These are phyloP conservation scores for Drosophila ustulata DNA, from an alignment of 2,888 invertebrate species.

Conservation along the genomic window DNA sequence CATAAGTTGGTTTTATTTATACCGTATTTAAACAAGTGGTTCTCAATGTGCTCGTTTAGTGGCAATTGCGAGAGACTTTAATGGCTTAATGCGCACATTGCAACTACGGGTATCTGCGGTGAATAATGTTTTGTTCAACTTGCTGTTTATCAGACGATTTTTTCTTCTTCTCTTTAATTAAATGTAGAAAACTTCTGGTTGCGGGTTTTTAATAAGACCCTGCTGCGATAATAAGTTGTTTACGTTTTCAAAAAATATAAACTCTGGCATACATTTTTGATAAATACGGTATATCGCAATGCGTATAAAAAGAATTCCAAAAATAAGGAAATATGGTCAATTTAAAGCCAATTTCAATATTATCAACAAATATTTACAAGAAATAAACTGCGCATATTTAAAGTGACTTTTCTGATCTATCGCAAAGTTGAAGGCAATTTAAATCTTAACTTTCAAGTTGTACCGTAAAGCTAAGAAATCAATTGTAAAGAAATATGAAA, in stretches of 20 bases:
- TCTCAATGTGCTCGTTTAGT: conserved; percentile 39
- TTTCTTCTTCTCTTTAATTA: conserved; percentile 13
- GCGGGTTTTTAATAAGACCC: conserved; percentile 6
- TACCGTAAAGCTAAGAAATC: no score
- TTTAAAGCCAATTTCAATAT: neutral
- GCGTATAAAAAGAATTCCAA: neutral
- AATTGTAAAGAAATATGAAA: no score
- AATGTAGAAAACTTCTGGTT: conserved; percentile 4
- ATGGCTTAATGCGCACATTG: conserved; percentile 52
- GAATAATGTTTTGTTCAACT: conserved; percentile 24
- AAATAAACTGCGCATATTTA: neutral
- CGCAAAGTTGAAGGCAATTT: neutral
- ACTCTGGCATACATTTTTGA: neutral
- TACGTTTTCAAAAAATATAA: conserved; percentile 1
- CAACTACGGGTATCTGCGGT: neutral
- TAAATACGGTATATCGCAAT: neutral
- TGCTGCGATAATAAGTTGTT: conserved; percentile 20
- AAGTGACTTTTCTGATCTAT: neutral
- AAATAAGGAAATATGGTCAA: neutral
- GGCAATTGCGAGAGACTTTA: conserved; percentile 33
- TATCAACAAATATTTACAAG: neutral
- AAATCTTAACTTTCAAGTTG: no score
- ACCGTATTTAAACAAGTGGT: conserved; percentile 63
- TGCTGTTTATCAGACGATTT: conserved; percentile 31
- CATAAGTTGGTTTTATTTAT: conserved; percentile 46